A percentile compares a stretch with the other conserved stretches of the same genome.
Evolutionary conservation across 2,797 vertebrate species (phyloP).

Genomic region (Chelon labrosus): DNA sequence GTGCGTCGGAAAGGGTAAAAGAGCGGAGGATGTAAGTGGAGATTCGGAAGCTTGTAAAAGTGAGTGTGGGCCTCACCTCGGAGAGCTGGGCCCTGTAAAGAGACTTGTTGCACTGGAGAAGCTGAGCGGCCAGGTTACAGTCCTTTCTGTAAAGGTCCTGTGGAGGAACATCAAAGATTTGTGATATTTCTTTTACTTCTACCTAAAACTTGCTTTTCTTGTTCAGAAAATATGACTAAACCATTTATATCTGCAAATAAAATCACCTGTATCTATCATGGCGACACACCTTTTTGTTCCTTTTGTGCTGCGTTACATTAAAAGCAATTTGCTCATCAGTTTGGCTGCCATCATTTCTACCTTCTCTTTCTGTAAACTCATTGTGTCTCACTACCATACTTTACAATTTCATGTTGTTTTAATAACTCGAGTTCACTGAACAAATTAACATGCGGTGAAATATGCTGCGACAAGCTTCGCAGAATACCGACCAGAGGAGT

Average conservation of each 20-base stretch:
- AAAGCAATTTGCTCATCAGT: too few species aligned
- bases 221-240: constrained; percentile 2
- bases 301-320: too few species aligned
- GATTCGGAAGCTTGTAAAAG: not conserved
- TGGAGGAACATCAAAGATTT: constrained; percentile 23
- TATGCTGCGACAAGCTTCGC: too few species aligned
- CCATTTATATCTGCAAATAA: not conserved
- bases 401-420: too few species aligned
- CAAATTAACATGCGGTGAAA: too few species aligned
- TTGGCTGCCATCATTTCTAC: too few species aligned
- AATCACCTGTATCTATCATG: not conserved
- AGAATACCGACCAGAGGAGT: too few species aligned
- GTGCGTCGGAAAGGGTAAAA: not conserved
- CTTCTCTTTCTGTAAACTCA: too few species aligned
- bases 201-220: not conserved
- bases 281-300: too few species aligned
- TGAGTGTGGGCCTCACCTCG: constrained; percentile 86
- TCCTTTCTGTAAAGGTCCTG: constrained; percentile 98
- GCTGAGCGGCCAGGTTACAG: constrained; percentile 96
- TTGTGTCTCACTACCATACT: too few species aligned
- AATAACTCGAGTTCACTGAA: too few species aligned
- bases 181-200: too few species aligned
- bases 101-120: constrained; percentile 96
- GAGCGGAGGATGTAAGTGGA: not conserved
- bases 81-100: constrained; percentile 94